phyloP scores from a whole-genome alignment of 2,113 vertebrate genomes.

The Leucosticte australis region DNA sequence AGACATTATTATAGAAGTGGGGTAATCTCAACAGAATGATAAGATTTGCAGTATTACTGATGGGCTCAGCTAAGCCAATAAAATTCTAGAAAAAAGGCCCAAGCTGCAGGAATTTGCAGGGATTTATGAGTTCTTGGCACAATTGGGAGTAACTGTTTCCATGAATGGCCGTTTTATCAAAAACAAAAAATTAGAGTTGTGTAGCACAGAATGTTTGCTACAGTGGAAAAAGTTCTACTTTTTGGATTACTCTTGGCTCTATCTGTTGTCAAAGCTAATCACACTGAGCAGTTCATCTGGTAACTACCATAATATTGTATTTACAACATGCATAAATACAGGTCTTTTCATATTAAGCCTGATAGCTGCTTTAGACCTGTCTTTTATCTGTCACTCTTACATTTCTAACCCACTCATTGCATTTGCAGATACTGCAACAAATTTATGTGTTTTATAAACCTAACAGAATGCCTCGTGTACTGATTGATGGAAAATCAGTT shows the following conservation, averaged over 20 bases:
- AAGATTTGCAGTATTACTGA: conserved; percentile 57
- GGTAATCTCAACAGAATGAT: conserved; percentile 49
- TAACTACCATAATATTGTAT: conserved; percentile 36
- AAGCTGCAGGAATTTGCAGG: conserved; percentile 27
- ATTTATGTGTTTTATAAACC: conserved; percentile 72
- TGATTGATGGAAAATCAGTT: conserved; percentile 82
- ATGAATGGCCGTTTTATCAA: conserved; percentile 45
- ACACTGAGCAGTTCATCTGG: conserved; percentile 38
- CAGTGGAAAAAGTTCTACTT: neutral
- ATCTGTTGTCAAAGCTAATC: conserved; percentile 21
- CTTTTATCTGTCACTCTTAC: conserved; percentile 52
- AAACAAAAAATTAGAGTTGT: conserved; percentile 31
- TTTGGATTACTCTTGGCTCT: conserved; percentile 14
- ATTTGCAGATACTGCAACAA: conserved; percentile 68
- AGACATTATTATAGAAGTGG: conserved; percentile 20
- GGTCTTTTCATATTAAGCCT: conserved; percentile 12
- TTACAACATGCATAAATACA: conserved; percentile 32
- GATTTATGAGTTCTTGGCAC: conserved; percentile 62
- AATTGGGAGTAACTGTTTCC: conserved; percentile 17
- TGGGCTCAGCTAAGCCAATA: conserved; percentile 41
- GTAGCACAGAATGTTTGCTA: conserved; percentile 24
- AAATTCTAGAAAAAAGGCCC: conserved; percentile 23
- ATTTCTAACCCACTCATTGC: conserved; percentile 57
- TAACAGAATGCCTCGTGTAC: conserved; percentile 63
- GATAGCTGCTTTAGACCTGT: conserved; percentile 28